Conservation (phyloP, 2,888 invertebrate species). For the Aphidius colemani region DNA sequence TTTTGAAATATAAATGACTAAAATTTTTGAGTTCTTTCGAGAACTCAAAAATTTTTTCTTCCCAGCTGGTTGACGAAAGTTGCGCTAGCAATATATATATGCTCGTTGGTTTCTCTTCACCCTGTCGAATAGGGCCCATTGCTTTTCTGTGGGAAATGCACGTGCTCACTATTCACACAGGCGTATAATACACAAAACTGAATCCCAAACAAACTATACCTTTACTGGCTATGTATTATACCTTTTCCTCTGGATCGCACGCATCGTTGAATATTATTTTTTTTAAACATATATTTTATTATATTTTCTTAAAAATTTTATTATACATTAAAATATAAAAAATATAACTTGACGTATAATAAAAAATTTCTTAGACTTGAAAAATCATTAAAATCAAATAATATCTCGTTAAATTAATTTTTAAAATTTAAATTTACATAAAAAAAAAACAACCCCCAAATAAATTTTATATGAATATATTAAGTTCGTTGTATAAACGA, state of each 20-base stretch:
- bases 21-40: slow-evolving; percentile 33
- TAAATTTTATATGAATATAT: too few relatives aligned
- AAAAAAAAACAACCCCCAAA: too few relatives aligned
- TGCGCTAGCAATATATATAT: slow-evolving; percentile 15
- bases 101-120: slow-evolving; percentile 13
- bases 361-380: neutral
- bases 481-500: too few relatives aligned
- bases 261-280: neutral
- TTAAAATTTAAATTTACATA: neutral
- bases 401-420: neutral
- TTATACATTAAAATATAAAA: neutral
- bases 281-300: neutral
- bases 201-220: slow-evolving; percentile 13
- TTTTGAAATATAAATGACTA: slow-evolving; percentile 33
- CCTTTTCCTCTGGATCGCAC: slow-evolving; percentile 9
- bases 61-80: slow-evolving; percentile 38
- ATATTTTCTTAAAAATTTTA: too few relatives aligned
- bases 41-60: slow-evolving; percentile 62
- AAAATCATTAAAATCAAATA: neutral
- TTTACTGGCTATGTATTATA: slow-evolving; percentile 9
- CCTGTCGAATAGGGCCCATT: slow-evolving; percentile 46
- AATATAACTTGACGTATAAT: neutral
- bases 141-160: slow-evolving; percentile 59
- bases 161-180: slow-evolving; percentile 57
- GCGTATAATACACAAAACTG: slow-evolving; percentile 19